Percentiles rank a stretch among this genome's conserved stretches.
These are phyloP conservation scores for Auanema freiburgensis DNA, from an alignment of 2,888 invertebrate genomes.

Conservation along the genomic window DNA sequence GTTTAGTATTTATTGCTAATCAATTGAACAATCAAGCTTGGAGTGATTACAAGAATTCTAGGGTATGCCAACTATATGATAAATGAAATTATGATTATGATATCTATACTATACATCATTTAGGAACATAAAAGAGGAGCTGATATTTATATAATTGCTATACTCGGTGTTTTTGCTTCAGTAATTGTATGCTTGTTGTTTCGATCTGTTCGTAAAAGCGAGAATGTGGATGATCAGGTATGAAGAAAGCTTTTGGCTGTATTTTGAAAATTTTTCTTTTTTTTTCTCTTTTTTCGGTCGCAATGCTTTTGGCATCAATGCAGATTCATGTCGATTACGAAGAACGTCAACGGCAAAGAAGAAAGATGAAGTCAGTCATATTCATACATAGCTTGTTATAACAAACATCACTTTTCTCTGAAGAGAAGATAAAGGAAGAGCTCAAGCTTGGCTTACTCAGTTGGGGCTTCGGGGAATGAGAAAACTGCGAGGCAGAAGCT, in stretches of 20 bases:
- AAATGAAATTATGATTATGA: no score
- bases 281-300: conserved; percentile 7
- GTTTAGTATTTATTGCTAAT: no score
- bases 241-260: not conserved
- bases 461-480: conserved; percentile 9
- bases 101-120: no score
- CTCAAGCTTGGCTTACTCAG: conserved; percentile 11
- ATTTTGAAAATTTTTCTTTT: not conserved
- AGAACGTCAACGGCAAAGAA: conserved; percentile 14
- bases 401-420: not conserved
- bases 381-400: not conserved
- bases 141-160: conserved; percentile 17
- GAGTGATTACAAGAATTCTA: conserved; percentile 17
- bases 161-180: conserved; percentile 17
- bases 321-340: conserved; percentile 20
- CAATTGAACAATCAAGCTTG: conserved; percentile 13
- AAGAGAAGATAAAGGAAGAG: conserved; percentile 18
- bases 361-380: conserved; percentile 16
- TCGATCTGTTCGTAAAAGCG: conserved; percentile 12
- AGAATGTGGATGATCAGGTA: conserved; percentile 18
- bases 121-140: conserved; percentile 21
- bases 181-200: conserved; percentile 18
- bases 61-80: no score
- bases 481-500: conserved; percentile 6
- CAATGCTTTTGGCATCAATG: conserved; percentile 16